phyloP scores from a whole-genome alignment of 2,888 invertebrate species.

The Ellobium chinense region DNA sequence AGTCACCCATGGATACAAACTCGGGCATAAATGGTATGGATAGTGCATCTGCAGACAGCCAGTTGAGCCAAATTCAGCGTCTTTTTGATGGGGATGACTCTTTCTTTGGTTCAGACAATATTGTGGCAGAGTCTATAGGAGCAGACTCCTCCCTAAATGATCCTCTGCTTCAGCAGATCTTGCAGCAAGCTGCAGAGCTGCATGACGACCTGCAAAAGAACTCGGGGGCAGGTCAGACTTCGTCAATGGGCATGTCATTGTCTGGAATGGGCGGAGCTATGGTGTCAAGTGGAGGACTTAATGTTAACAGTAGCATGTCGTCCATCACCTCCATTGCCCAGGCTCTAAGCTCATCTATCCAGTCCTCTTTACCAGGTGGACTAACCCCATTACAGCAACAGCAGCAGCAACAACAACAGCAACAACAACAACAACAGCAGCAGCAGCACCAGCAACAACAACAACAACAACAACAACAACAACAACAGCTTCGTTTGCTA shows the following conservation, averaged over 20 bases:
- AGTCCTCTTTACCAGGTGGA: background rate
- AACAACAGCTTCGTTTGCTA: conserved; percentile 27
- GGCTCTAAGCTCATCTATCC: conserved; percentile 24
- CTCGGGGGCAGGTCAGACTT: background rate
- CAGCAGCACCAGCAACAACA: conserved; percentile 35
- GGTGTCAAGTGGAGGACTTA: background rate
- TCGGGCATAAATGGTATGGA: conserved; percentile 18
- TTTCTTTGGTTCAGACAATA: conserved; percentile 5
- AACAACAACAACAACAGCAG: conserved; percentile 29
- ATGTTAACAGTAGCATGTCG: conserved; percentile 8
- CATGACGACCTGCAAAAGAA: conserved; percentile 62
- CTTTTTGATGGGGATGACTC: conserved; percentile 23
- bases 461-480: conserved; percentile 37
- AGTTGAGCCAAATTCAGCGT: conserved; percentile 33
- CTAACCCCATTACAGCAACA: conserved; percentile 24
- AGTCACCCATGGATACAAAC: conserved; percentile 21
- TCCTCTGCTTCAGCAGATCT: conserved; percentile 87
- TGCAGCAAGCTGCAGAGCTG: conserved; percentile 91
- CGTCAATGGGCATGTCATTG: background rate
- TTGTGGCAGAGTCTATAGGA: background rate
- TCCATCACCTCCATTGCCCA: conserved; percentile 35
- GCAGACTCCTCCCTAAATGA: conserved; percentile 60
- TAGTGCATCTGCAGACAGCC: conserved; percentile 15
- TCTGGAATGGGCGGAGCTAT: background rate
- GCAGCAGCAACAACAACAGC: conserved; percentile 36